Evolutionary conservation across 1,140 invertebrate genomes (phyloP).

Genomic region (Drosophila cardini): DNA sequence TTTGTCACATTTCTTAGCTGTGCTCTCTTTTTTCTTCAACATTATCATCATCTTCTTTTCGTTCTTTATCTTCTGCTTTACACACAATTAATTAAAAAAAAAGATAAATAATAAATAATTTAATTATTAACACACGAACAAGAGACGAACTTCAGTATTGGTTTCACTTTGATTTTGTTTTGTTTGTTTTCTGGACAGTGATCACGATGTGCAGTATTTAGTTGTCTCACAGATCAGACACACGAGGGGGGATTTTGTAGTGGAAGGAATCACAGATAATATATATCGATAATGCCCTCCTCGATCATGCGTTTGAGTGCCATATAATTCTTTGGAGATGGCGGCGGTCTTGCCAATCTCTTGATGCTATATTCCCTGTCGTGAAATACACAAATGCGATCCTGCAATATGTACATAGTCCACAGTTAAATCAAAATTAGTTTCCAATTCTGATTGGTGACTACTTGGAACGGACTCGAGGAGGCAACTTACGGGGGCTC

Average conservation of each 20-base stretch:
- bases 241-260: neutral
- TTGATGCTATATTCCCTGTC: slow-evolving; percentile 78
- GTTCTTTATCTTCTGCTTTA: slow-evolving; percentile 37
- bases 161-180: slow-evolving; percentile 10
- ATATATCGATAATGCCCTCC: slow-evolving; percentile 73
- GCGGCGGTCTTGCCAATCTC: slow-evolving; percentile 73
- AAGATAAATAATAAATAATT: slow-evolving; percentile 11
- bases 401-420: slow-evolving; percentile 70
- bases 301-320: slow-evolving; percentile 80
- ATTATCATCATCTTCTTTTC: slow-evolving; percentile 12
- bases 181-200: too few species aligned
- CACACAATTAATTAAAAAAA: slow-evolving; percentile 34
- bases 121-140: slow-evolving; percentile 21
- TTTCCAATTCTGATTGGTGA: neutral
- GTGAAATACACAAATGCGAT: slow-evolving; percentile 78
- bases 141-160: slow-evolving; percentile 39
- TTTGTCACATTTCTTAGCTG: slow-evolving; percentile 48
- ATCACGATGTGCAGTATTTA: slow-evolving; percentile 34
- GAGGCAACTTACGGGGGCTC: neutral
- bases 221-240: neutral
- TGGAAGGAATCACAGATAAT: slow-evolving; percentile 62
- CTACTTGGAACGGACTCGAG: slow-evolving; percentile 22
- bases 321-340: slow-evolving; percentile 76
- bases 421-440: slow-evolving; percentile 13
- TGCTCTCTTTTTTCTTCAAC: slow-evolving; percentile 12